Percentiles rank a stretch among this genome's conserved stretches.
phyloP scores from a whole-genome alignment of 2,113 vertebrate genomes.

The Forbesichthys papilliferus region DNA sequence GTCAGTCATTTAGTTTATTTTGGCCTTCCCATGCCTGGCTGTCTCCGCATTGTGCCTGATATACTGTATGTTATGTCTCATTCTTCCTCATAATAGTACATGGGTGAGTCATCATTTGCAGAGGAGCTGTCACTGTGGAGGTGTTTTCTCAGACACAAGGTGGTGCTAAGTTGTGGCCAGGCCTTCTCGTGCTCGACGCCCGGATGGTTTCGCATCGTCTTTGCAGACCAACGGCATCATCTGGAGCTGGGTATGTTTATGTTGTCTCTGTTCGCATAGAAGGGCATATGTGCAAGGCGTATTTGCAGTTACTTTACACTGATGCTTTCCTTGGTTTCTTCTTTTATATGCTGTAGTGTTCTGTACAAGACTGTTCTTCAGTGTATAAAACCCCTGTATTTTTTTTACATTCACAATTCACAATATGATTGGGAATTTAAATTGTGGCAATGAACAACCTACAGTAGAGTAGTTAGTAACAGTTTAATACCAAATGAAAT shows the following conservation, averaged over 20 bases:
- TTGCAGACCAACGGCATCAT: slow-evolving; percentile 80
- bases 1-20: too few relatives aligned
- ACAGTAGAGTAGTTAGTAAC: too few relatives aligned
- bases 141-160: slow-evolving; percentile 85
- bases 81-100: slow-evolving; percentile 73
- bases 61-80: neutral
- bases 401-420: too few relatives aligned
- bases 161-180: slow-evolving; percentile 86
- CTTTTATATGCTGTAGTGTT: too few relatives aligned
- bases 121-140: slow-evolving; percentile 86
- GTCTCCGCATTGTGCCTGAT: too few relatives aligned
- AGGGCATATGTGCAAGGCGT: too few relatives aligned
- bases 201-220: slow-evolving; percentile 94
- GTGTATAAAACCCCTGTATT: too few relatives aligned
- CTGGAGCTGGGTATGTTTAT: slow-evolving; percentile 84
- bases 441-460: too few relatives aligned
- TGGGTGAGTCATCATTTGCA: slow-evolving; percentile 82
- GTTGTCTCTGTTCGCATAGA: neutral
- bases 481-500: too few relatives aligned
- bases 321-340: neutral
- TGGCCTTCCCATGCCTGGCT: too few relatives aligned
- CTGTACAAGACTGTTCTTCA: too few relatives aligned
- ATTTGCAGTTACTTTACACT: neutral
- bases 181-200: slow-evolving; percentile 87
- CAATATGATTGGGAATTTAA: too few relatives aligned